These are phyloP conservation scores for Pomatostomus ruficeps DNA, from an alignment of 2,113 vertebrate species.

Conservation along the genomic window DNA sequence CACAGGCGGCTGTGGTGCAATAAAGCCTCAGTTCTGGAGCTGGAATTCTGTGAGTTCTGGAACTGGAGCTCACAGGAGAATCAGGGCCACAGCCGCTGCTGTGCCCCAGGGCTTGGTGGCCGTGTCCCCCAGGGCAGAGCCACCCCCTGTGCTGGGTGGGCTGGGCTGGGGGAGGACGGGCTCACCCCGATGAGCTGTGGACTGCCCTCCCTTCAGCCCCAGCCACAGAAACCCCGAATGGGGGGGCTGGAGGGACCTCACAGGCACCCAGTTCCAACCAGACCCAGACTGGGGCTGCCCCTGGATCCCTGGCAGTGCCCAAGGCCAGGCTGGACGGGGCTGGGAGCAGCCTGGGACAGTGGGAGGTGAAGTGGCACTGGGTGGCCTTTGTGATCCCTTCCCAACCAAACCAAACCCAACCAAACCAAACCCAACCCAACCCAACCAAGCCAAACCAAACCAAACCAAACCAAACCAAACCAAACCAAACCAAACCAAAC, in stretches of 20 bases:
- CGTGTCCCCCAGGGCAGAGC: rapidly evolving
- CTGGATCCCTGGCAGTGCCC: neutral
- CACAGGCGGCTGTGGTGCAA: no score
- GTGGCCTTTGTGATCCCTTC: neutral
- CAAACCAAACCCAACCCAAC: neutral
- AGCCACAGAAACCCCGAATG: neutral
- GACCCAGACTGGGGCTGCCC: rapidly evolving
- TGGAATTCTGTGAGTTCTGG: rapidly evolving
- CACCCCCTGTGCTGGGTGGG: neutral
- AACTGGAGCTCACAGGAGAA: neutral
- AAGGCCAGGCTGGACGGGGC: neutral
- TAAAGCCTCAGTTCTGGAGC: no score
- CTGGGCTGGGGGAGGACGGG: rapidly evolving
- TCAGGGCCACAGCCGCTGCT: rapidly evolving
- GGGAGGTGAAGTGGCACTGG: neutral
- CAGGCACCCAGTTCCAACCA: neutral
- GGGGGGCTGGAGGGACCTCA: no score
- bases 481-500: neutral
- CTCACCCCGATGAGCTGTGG: neutral
- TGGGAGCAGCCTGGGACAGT: neutral
- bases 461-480: neutral
- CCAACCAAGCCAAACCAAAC: neutral
- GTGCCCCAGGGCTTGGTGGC: neutral
- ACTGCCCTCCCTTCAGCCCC: neutral
- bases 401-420: neutral